A percentile compares a stretch with the other conserved stretches of the same genome.
Evolutionary conservation across 2,888 invertebrate species (phyloP).

Genomic region (Lordiphosa fenestrarum): DNA sequence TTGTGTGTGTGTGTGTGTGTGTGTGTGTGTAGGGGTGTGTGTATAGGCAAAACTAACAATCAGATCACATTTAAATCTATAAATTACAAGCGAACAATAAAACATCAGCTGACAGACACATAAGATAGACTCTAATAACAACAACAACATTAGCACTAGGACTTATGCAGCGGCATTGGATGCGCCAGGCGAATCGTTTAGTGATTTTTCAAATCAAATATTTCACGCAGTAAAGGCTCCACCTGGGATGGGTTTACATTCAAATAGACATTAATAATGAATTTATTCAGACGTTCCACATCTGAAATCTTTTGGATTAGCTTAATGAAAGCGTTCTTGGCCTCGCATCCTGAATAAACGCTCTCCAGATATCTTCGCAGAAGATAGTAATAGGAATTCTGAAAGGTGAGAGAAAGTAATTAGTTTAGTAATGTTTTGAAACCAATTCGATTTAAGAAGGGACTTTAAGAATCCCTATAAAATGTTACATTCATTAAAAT

Average conservation of each 20-base stretch:
- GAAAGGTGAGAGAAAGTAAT: slow-evolving; percentile 50
- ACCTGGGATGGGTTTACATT: slow-evolving; percentile 95
- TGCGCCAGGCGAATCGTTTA: slow-evolving; percentile 51
- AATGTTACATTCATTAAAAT: no score
- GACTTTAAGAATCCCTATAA: no score
- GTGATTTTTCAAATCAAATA: slow-evolving; percentile 92
- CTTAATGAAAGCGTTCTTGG: slow-evolving; percentile 91
- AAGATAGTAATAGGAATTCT: slow-evolving; percentile 95
- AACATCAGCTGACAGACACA: slow-evolving; percentile 45
- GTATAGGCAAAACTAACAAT: slow-evolving; percentile 68
- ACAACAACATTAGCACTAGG: slow-evolving; percentile 52
- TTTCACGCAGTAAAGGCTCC: slow-evolving; percentile 95
- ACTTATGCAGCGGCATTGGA: slow-evolving; percentile 46
- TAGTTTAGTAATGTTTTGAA: no score
- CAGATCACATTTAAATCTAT: slow-evolving; percentile 68
- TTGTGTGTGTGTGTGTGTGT: slow-evolving; percentile 6
- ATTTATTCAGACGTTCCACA: slow-evolving; percentile 92
- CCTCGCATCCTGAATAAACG: slow-evolving; percentile 91
- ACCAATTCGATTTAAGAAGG: no score
- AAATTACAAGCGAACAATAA: slow-evolving; percentile 64
- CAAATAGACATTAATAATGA: slow-evolving; percentile 94
- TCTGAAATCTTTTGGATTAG: slow-evolving; percentile 95
- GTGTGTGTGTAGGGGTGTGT: neutral
- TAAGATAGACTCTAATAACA: slow-evolving; percentile 46
- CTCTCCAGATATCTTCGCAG: slow-evolving; percentile 91